Evolutionary conservation across 2,797 vertebrate genomes (phyloP), one percentile per base, ranked within the genome.

Genomic region (Coreius guichenoti): DNA sequence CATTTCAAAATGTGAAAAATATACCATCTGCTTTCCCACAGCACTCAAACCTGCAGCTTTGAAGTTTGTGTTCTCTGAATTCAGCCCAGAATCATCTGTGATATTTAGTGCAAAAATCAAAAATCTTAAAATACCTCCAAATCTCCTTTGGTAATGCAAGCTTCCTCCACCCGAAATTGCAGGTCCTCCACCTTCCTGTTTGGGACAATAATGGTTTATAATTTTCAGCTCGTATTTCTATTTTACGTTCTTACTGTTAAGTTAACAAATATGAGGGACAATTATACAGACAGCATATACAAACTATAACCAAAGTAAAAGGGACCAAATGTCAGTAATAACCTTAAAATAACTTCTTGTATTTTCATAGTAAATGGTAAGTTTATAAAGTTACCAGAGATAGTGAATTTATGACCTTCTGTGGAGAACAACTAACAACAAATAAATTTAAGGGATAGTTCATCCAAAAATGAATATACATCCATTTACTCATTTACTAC

Each of bases 121-220:
- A 36, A 33, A 43, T 8, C 4, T 58, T 49, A 7, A 80, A 65
- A 65, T 99, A 99, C 98, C 98, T 99, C 98, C 88, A 99, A 94
- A 89, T 99, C 98, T 89, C 98, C 98, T 97, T 99, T 99, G 93
- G 98, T 99, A 91, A 99, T 99, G 61, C 97, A 99, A 83, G 99
- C 98, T 94, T 99, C 98, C 87, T 99, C 98, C 80, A 99, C 97
- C 19, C 98, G 97, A 93, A 99, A 99, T 92, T 99, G 98, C 92
- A 99, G 98, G 90, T 99, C 98, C 91, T 99, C 98, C 91, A 99
- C 98, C 89, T 96, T 99, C 94, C 98, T 99, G 90, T 93, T 90
- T 84, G 89, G 92, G 26, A 86, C 77, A 85, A 84, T 74, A 80
- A 78, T 26, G 73, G 11, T 8, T 95, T 85, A 94, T 95, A 82